phyloP scores from a whole-genome alignment of 2,113 vertebrate genomes.

The Coregonus clupeaformis region DNA sequence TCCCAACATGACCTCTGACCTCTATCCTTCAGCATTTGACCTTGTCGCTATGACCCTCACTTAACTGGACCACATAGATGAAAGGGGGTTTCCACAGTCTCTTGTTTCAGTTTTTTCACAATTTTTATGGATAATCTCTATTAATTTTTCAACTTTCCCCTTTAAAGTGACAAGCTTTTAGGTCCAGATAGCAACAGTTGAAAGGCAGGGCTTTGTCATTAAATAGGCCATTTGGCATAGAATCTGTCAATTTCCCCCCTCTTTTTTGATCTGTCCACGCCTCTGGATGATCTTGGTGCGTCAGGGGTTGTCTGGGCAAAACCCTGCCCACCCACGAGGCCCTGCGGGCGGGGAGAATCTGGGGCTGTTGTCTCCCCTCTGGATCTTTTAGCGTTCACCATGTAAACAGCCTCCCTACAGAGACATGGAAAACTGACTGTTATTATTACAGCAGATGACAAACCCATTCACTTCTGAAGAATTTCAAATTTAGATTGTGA shows the following conservation, averaged over 20 bases:
- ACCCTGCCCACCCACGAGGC: slow-evolving; percentile 72
- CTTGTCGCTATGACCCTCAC: slow-evolving; percentile 16
- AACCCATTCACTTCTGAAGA: slow-evolving; percentile 63
- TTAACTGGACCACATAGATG: slow-evolving; percentile 34
- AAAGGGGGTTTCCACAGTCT: slow-evolving; percentile 39
- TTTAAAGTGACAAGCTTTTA: slow-evolving; percentile 48
- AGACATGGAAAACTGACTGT: slow-evolving; percentile 50
- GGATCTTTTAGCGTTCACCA: slow-evolving; percentile 63
- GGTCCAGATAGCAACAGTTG: slow-evolving; percentile 44
- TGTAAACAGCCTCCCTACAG: slow-evolving; percentile 72
- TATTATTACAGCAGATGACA: slow-evolving; percentile 54
- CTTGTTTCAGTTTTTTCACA: slow-evolving; percentile 48
- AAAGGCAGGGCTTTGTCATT: slow-evolving; percentile 46
- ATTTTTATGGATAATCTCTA: slow-evolving; percentile 24
- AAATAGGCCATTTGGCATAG: slow-evolving; percentile 66
- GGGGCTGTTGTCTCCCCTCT: slow-evolving; percentile 62
- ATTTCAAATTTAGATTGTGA: slow-evolving; percentile 62
- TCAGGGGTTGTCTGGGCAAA: slow-evolving; percentile 38
- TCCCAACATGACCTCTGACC: slow-evolving; percentile 24
- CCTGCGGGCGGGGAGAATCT: slow-evolving; percentile 44
- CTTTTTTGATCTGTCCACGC: slow-evolving; percentile 49
- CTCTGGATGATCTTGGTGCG: slow-evolving; percentile 47
- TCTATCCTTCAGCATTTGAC: slow-evolving; percentile 30
- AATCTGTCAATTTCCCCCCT: slow-evolving; percentile 60
- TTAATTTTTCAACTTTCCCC: slow-evolving; percentile 39